Conservation (phyloP, 2,797 vertebrate species). For the Taeniopygia guttata region DNA sequence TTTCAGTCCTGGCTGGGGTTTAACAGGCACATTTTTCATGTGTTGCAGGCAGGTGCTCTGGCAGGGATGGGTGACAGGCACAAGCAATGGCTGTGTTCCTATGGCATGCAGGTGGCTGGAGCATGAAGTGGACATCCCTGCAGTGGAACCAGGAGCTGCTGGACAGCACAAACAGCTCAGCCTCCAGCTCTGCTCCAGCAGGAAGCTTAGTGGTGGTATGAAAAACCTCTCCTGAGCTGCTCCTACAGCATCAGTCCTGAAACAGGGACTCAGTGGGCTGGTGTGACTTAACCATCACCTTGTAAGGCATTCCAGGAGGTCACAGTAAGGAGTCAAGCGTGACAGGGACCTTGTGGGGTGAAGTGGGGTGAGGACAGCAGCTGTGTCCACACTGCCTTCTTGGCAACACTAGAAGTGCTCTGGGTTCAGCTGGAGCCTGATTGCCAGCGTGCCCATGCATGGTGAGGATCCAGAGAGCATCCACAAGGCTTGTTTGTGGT, state of each 20-base stretch:
- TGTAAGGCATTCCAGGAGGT: not conserved
- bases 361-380: not conserved
- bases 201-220: not conserved
- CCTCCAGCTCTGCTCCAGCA: not conserved
- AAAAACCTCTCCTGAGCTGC: not conserved
- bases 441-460: too few species aligned
- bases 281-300: not conserved
- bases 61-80: not conserved
- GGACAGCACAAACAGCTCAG: not conserved
- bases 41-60: not conserved
- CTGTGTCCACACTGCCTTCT: not conserved
- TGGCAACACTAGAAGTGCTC: not conserved
- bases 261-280: rapidly evolving
- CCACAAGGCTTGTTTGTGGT: not conserved
- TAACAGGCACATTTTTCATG: rapidly evolving
- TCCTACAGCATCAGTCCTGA: not conserved
- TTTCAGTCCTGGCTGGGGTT: not conserved
- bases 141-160: not conserved
- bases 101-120: not conserved
- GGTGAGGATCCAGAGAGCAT: not conserved
- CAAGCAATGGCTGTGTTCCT: not conserved
- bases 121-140: not conserved
- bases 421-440: not conserved
- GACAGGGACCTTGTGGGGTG: not conserved
- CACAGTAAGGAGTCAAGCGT: not conserved